A percentile compares a stretch with the other conserved stretches of the same genome.
phyloP scores from a whole-genome alignment of 2,113 vertebrate genomes.

The Hiodon tergisus region DNA sequence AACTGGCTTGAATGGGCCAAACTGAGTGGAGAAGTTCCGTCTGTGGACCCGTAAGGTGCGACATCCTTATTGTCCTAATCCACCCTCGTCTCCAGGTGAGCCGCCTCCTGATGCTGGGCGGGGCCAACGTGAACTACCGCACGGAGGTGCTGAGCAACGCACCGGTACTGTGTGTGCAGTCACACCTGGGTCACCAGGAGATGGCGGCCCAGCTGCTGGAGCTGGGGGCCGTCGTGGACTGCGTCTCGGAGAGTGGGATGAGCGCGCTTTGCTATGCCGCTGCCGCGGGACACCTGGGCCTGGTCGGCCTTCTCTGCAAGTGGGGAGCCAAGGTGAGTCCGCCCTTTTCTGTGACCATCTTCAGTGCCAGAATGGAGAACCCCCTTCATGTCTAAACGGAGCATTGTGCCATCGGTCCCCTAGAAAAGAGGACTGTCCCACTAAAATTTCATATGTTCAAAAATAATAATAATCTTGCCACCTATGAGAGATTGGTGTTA shows the following conservation, averaged over 20 bases:
- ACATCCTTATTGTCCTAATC: not conserved
- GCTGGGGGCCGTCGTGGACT: constrained; percentile 79
- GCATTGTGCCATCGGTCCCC: too few species aligned
- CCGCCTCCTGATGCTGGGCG: constrained; percentile 88
- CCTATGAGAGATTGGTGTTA: too few species aligned
- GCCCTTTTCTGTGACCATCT: not conserved
- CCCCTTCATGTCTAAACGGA: not conserved
- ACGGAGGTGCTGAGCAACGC: constrained; percentile 92
- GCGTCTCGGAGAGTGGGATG: constrained; percentile 82
- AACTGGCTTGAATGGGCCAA: too few species aligned
- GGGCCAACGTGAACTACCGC: constrained; percentile 91
- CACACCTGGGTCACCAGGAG: constrained; percentile 90
- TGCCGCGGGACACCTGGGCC: constrained; percentile 78
- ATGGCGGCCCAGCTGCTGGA: constrained; percentile 81
- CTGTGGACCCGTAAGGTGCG: too few species aligned
- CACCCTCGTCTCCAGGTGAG: constrained; percentile 74
- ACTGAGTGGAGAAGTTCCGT: too few species aligned
- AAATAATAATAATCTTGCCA: too few species aligned
- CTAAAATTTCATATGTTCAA: too few species aligned
- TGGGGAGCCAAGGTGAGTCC: constrained; percentile 77
- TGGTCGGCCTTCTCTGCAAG: constrained; percentile 79
- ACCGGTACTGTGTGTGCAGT: constrained; percentile 86
- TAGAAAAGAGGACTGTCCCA: too few species aligned
- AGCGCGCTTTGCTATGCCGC: constrained; percentile 83
- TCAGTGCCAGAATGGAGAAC: not conserved